Percentiles rank a stretch among this genome's conserved stretches.
These are phyloP conservation scores for Pelodytes ibericus DNA, from an alignment of 2,797 vertebrate genomes.

Conservation along the genomic window DNA sequence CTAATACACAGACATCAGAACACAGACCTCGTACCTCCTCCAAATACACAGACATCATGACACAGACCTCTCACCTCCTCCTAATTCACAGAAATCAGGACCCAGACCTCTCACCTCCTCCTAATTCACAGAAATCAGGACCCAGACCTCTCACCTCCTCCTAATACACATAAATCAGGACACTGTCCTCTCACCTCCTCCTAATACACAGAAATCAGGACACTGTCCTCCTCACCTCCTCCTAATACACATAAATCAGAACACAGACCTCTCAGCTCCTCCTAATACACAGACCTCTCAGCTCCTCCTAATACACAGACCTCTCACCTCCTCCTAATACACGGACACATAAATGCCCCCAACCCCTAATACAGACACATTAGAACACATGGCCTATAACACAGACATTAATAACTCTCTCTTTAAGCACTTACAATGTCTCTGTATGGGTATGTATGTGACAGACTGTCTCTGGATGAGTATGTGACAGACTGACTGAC, in stretches of 20 bases:
- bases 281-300: not conserved
- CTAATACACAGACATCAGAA: too few relatives aligned
- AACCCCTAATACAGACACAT: too few relatives aligned
- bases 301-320: not conserved
- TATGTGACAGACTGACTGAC: too few relatives aligned
- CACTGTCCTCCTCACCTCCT: not conserved
- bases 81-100: not conserved
- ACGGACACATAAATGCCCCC: too few relatives aligned
- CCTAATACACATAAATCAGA: not conserved
- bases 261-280: not conserved
- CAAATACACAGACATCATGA: too few relatives aligned
- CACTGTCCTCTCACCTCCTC: not conserved
- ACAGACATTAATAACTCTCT: too few relatives aligned
- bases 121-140: not conserved
- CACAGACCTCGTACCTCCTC: not conserved
- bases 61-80: not conserved
- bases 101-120: not conserved
- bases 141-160: too few relatives aligned
- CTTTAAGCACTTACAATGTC: too few relatives aligned
- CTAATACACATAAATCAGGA: not conserved
- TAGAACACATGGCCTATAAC: too few relatives aligned
- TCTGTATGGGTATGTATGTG: too few relatives aligned
- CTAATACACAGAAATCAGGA: conserved; percentile 1
- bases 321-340: too few relatives aligned
- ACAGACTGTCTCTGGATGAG: too few relatives aligned